These are phyloP conservation scores for Pipa parva DNA, from an alignment of 2,113 vertebrate species.

Conservation along the genomic window DNA sequence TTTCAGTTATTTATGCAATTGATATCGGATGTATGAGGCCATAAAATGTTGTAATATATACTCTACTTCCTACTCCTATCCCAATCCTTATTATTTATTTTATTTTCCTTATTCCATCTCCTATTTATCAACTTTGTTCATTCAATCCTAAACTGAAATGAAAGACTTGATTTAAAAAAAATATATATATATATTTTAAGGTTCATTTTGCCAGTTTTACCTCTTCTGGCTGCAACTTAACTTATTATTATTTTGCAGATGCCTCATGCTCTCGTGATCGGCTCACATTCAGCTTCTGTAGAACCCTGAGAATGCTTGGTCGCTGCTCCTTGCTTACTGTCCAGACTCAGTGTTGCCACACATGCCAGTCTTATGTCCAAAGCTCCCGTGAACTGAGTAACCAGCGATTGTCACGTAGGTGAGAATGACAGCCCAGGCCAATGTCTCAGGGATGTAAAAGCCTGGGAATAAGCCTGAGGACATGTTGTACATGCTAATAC, in stretches of 20 bases:
- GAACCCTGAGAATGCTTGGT: constrained; percentile 75
- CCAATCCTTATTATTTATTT: too few relatives aligned
- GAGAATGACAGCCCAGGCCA: constrained; percentile 30
- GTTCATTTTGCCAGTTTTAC: neutral
- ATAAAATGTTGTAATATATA: too few relatives aligned
- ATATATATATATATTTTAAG: too few relatives aligned
- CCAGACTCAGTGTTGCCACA: constrained; percentile 77
- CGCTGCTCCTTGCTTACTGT: constrained; percentile 70
- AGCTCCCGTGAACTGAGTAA: constrained; percentile 48
- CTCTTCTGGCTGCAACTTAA: neutral
- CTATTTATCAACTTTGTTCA: too few relatives aligned
- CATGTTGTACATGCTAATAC: neutral
- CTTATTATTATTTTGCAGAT: constrained; percentile 48
- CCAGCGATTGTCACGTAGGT: constrained; percentile 55
- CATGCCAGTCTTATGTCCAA: constrained; percentile 56
- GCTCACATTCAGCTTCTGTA: constrained; percentile 76
- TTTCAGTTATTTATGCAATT: too few relatives aligned
- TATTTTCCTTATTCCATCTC: too few relatives aligned
- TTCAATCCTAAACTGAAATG: too few relatives aligned
- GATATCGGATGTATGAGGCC: too few relatives aligned
- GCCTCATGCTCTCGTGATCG: constrained; percentile 70
- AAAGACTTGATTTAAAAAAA: too few relatives aligned
- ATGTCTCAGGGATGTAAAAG: neutral
- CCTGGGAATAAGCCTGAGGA: neutral
- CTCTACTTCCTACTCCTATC: too few relatives aligned